These are phyloP conservation scores for Myotis pilosus DNA, from an alignment of 2,797 vertebrate species.

Conservation along the genomic window DNA sequence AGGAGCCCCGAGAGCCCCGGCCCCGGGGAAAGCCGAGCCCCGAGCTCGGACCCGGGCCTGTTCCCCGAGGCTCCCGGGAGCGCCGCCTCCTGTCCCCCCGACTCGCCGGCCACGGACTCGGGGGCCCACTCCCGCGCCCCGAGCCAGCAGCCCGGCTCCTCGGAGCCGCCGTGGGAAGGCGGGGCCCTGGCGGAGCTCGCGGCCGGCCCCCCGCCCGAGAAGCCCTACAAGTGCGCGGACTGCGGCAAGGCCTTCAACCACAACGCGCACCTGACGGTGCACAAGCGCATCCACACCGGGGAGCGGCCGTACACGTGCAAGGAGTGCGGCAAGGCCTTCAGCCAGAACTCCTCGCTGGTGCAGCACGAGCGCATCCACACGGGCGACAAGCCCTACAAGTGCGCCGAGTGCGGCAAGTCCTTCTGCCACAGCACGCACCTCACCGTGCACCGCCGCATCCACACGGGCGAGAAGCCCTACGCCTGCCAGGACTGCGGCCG, in stretches of 20 bases:
- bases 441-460: constrained; percentile 76
- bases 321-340: constrained; percentile 80
- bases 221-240: constrained; percentile 73
- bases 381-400: constrained; percentile 78
- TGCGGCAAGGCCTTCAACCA: constrained; percentile 78
- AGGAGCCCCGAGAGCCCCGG: background rate
- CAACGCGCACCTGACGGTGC: constrained; percentile 74
- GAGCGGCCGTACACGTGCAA: constrained; percentile 76
- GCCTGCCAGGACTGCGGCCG: constrained; percentile 76
- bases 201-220: constrained; percentile 53
- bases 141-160: background rate
- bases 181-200: background rate
- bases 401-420: constrained; percentile 77
- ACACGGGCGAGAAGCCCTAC: constrained; percentile 77
- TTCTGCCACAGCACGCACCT: constrained; percentile 83
- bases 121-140: background rate
- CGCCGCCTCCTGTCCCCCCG: fast-evolving
- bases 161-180: background rate
- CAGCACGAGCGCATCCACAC: constrained; percentile 80
- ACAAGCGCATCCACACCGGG: constrained; percentile 74
- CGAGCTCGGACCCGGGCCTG: constrained; percentile 40
- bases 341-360: constrained; percentile 80
- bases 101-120: background rate
- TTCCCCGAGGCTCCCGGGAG: background rate
- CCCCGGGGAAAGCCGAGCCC: constrained; percentile 44